A percentile compares a stretch with the other conserved stretches of the same genome.
These are phyloP conservation scores for Strix aluco DNA, from an alignment of 2,113 vertebrate species.

Conservation along the genomic window DNA sequence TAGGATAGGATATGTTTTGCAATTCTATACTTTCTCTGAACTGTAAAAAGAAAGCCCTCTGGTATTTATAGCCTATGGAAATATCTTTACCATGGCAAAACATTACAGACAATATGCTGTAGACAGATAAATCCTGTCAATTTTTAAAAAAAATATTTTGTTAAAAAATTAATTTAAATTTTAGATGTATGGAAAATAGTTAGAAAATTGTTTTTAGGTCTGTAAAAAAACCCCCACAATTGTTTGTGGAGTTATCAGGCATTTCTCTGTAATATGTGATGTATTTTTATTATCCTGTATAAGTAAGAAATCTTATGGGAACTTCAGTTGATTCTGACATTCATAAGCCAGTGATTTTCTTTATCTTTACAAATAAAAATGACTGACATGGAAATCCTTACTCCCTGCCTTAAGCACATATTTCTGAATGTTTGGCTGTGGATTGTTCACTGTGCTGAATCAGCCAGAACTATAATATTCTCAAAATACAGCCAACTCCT, in stretches of 20 bases:
- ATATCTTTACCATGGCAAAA: background rate
- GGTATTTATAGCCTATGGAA: background rate
- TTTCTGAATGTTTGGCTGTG: background rate
- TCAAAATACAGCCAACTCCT: background rate
- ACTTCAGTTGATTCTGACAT: background rate
- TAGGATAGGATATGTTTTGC: background rate
- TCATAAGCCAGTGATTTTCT: background rate
- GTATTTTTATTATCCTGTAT: background rate
- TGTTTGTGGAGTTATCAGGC: background rate
- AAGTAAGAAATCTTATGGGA: background rate
- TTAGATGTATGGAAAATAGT: background rate
- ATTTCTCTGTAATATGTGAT: background rate
- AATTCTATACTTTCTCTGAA: background rate
- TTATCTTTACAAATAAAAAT: background rate
- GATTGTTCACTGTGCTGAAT: conserved; percentile 1
- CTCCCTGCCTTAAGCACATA: background rate
- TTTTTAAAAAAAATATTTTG: background rate
- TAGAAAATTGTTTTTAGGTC: background rate
- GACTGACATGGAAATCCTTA: background rate
- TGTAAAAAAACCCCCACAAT: background rate
- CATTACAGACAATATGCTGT: background rate
- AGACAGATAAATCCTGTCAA: background rate
- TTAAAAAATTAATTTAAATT: background rate
- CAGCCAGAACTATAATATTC: background rate
- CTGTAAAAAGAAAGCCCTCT: background rate